These are phyloP conservation scores for Meandrina meandrites DNA, from an alignment of 92 coral and sea anemone species.

Conservation along the genomic window DNA sequence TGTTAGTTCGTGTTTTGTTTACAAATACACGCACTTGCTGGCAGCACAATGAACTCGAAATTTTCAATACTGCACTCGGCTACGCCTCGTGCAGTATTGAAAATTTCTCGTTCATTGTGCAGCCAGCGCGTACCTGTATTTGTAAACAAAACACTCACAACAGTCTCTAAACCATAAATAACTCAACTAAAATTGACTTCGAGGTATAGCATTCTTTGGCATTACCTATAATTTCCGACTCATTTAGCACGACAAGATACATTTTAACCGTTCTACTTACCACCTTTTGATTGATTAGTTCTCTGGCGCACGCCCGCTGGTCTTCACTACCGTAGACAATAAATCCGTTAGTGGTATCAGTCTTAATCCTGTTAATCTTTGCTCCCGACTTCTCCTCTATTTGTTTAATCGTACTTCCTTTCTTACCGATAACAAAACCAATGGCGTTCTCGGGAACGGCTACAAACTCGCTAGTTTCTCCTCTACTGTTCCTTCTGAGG, in stretches of 20 bases:
- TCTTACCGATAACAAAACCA: conserved; percentile 35
- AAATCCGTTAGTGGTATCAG: background rate
- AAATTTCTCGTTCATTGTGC: no score
- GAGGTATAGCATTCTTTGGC: background rate
- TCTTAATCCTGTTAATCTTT: background rate
- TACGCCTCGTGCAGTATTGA: no score
- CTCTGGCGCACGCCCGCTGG: conserved; percentile 4
- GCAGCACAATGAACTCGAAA: no score
- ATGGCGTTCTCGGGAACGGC: background rate
- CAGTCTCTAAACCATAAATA: no score
- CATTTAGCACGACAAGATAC: background rate
- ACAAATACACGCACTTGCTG: no score
- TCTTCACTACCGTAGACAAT: background rate
- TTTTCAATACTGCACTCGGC: no score
- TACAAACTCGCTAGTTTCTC: background rate
- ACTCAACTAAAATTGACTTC: no score
- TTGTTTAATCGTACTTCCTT: conserved; percentile 14
- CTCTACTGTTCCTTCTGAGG: background rate
- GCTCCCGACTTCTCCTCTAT: conserved; percentile 14
- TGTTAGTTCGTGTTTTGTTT: no score
- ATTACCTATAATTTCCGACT: background rate
- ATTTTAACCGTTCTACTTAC: background rate
- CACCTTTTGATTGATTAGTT: background rate
- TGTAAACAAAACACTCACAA: no score
- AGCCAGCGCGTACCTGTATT: no score